Base-by-base conservation (phyloP, 1,140 invertebrate genomes). In the Drosophila malerkotliana region DNA sequence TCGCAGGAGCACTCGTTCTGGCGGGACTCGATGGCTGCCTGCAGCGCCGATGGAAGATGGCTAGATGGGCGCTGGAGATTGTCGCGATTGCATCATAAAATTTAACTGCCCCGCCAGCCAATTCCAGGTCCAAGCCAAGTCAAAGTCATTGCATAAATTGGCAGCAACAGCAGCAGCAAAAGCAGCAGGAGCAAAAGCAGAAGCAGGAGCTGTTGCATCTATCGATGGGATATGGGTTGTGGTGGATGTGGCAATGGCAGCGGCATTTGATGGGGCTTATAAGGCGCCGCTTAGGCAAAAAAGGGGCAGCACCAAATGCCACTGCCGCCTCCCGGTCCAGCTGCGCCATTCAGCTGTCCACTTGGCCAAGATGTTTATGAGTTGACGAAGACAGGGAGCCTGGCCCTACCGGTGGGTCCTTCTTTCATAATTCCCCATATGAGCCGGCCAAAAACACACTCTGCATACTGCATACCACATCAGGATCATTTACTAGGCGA, bases 21-120 rank as follows among this genome's bases (percentile, higher is more conserved):
- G 6, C 30, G 48, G 30, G 9, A 28, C 4, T 12, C 37, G 26
- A 15, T 39, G 32, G 59, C 48, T 64, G 82, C 82, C 82, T 54
- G 62, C 55, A 73, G 82, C 75, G 71, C 79, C 66, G 72, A 82
- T 69, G 64, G 67, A 21, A 68, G 59, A 68, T 62, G 59, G 59
- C 26, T 45, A 83, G 76, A 83, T 56, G 83, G 69, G 53, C 63
- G 72, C 72, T 53, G 60, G 59, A 87, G 82, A 87, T 85, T 82
- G 82, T 71, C 41, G 71, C 83, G 83, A 85, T 85, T 85, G 82
- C 74, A 87, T 85, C 82, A 85, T 85, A 81, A 85, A 85, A 75
- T 78, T 85, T 82, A 87, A 85, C 78, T 81, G 82, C 80, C 45
- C 54, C 55, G 63, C 28, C 61, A 34, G 62, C 53, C 60, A 62